phyloP scores from a whole-genome alignment of 37 sponge, comb jelly and placozoan species.

The Dysidea cf. avara region DNA sequence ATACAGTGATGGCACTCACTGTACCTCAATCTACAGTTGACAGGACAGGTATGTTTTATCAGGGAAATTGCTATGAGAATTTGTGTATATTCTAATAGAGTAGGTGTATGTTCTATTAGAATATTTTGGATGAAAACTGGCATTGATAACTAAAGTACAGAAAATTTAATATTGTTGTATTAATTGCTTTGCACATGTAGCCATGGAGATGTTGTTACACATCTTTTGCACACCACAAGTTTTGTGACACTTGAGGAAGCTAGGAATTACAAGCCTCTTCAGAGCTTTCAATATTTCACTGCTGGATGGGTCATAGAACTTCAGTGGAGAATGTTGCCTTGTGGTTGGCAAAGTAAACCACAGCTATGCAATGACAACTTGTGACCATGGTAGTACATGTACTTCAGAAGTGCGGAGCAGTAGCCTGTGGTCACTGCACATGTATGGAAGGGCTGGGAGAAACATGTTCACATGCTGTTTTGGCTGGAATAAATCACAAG shows the following conservation, averaged over 20 bases:
- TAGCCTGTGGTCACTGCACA: conserved; percentile 17
- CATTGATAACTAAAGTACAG: too few relatives aligned
- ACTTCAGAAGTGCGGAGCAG: conserved; percentile 5
- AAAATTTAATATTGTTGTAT: too few relatives aligned
- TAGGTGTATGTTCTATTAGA: too few relatives aligned
- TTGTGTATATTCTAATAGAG: too few relatives aligned
- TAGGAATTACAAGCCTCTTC: background rate
- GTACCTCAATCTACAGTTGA: too few relatives aligned
- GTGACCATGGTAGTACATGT: background rate
- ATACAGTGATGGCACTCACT: too few relatives aligned
- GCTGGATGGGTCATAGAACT: background rate
- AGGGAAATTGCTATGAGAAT: too few relatives aligned
- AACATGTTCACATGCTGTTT: conserved; percentile 28
- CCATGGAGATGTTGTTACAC: too few relatives aligned
- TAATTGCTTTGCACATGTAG: too few relatives aligned
- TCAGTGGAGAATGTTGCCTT: background rate
- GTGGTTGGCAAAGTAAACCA: background rate
- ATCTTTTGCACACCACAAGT: background rate
- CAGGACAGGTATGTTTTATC: too few relatives aligned
- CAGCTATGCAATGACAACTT: background rate
- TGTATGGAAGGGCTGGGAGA: conserved; percentile 41
- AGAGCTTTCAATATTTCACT: background rate
- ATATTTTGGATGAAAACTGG: too few relatives aligned
- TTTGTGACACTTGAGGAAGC: background rate
- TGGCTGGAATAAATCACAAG: conserved; percentile 4